Base-by-base conservation (phyloP, 2,888 invertebrate species). In the Drosophila mimica region DNA sequence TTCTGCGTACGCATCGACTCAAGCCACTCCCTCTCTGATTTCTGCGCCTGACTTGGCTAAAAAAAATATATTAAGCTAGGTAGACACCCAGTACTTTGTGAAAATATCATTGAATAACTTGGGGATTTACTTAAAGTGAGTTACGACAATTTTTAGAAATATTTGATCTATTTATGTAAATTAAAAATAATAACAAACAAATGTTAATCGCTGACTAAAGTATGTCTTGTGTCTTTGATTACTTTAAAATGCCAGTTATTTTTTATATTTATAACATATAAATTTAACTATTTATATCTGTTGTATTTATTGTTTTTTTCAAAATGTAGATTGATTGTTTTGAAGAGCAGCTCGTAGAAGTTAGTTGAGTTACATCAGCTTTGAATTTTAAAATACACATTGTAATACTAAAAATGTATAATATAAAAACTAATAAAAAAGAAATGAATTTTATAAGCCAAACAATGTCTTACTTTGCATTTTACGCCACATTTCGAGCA, bases 61-160 rank as follows among this genome's bases (percentile, higher is more conserved):
- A 88, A 80, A 81, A 82, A 82, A 73, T 78, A 75, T 74, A 48
- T 43, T 54, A 46, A 15, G 17, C 30, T 52, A 15, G 17, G 8
- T 15, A 60, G 8, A 20, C 46, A 58, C 31, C 36, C 59, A 54
- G 17, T 5, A 40, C 15, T 8, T 0, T 7, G 8, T 20, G 15
- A 34, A 17, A 1, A 25, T 54, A 8, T 33, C 2, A 0, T 46
- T 46, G 4, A 46, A 15, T 15, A 8, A 25, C 8, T 7, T 46
- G 25, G 8, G 8, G 4, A 8, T 25, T 46, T 15, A 25, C 25
- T 15, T 4, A 46, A 15, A 15, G 11, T 8, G 15, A 25, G 15
- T 1, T 8, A 46, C 15, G 15, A 25, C 1, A 46, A n/a, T 20
- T 20, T 20, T 2, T 4, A 46, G 13, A 20, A 4, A 4, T 7